Evolutionary conservation across 2,113 vertebrate genomes (phyloP).

Genomic region (Elephantulus edwardii): DNA sequence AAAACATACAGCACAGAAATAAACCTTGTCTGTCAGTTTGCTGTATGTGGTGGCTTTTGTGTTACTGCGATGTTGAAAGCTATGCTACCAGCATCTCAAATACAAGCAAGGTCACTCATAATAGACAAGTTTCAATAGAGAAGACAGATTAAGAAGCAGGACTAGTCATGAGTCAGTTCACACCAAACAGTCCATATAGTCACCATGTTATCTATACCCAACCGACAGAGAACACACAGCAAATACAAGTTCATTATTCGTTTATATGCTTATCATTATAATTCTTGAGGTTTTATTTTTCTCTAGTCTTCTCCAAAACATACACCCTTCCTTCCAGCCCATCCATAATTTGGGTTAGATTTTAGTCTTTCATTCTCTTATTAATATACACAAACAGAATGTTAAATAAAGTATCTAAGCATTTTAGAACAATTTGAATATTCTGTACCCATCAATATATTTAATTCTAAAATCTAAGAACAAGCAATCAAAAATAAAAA

Average conservation of each 20-base stretch:
- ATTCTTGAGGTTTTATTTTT: constrained; percentile 25
- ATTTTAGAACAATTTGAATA: constrained; percentile 8
- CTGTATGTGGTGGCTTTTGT: no score
- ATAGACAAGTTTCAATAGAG: no score
- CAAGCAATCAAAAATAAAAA: constrained; percentile 40
- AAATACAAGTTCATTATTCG: not conserved
- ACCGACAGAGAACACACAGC: not conserved
- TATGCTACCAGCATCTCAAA: no score
- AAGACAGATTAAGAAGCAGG: no score
- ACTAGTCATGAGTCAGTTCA: not conserved
- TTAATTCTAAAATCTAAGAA: constrained; percentile 31
- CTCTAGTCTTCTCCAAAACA: constrained; percentile 21
- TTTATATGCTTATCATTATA: constrained; percentile 13
- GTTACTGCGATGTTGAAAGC: no score
- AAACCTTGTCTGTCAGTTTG: no score
- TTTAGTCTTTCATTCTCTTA: constrained; percentile 28
- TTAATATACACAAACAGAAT: constrained; percentile 49
- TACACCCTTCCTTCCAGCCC: not conserved
- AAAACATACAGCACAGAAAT: no score
- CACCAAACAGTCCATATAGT: constrained; percentile 4
- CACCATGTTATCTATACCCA: not conserved
- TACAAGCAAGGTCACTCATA: no score
- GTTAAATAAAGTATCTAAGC: constrained; percentile 21
- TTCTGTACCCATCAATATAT: not conserved
- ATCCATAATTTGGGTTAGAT: not conserved